Evolutionary conservation across 2,888 invertebrate species (phyloP).

Genomic region (Hypselothyrea guttata): DNA sequence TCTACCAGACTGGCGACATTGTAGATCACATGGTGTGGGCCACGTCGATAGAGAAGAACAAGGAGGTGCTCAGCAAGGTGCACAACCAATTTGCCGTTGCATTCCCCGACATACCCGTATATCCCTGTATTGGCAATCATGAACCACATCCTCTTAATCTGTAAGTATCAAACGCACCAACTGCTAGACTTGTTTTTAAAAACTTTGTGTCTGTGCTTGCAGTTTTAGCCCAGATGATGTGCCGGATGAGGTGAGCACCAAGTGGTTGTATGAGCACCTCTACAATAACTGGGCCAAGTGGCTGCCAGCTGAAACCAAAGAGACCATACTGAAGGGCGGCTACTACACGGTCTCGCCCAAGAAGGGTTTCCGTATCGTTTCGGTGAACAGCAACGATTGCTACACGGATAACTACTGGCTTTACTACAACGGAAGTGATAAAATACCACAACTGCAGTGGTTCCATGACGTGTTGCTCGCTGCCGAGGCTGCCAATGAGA

Average conservation of each 20-base stretch:
- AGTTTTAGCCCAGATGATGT: constrained; percentile 86
- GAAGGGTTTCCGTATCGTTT: constrained; percentile 89
- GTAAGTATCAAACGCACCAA: too few relatives aligned
- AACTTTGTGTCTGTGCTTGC: not conserved
- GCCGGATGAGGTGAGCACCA: constrained; percentile 83
- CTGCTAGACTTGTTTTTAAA: not conserved
- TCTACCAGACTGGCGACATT: constrained; percentile 94
- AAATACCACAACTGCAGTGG: constrained; percentile 91
- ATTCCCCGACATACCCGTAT: constrained; percentile 86
- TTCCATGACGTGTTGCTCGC: constrained; percentile 87
- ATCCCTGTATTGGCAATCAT: constrained; percentile 91
- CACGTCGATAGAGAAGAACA: constrained; percentile 87
- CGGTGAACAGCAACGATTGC: constrained; percentile 91
- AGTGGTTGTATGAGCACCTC: constrained; percentile 90
- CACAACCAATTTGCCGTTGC: constrained; percentile 83
- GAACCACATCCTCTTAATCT: constrained; percentile 92
- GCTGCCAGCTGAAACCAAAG: constrained; percentile 85
- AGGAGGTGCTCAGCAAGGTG: constrained; percentile 84
- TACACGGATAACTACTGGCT: constrained; percentile 84
- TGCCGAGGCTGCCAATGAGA: constrained; percentile 89
- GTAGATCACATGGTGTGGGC: constrained; percentile 95
- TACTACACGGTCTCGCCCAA: constrained; percentile 88
- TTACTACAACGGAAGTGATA: constrained; percentile 87
- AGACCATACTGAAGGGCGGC: constrained; percentile 86
- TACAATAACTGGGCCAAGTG: constrained; percentile 87